phyloP scores from a whole-genome alignment of 2,113 vertebrate species.

The Lepisosteus oculatus region DNA sequence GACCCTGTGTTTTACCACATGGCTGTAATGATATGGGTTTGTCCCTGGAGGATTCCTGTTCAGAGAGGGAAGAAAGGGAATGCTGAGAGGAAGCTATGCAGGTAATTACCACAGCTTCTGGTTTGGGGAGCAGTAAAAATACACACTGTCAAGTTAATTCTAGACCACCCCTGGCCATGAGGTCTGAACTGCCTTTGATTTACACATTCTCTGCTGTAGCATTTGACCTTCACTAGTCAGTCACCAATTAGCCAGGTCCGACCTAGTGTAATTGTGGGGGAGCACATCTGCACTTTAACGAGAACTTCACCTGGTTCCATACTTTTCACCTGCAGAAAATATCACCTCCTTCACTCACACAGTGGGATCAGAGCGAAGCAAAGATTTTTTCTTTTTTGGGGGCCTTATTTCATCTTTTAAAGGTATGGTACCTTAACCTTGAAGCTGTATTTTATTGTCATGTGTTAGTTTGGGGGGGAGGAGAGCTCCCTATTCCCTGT shows the following conservation, averaged over 20 bases:
- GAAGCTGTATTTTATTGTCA: constrained; percentile 12
- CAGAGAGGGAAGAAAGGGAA: constrained; percentile 1
- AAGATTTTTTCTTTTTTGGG: background rate
- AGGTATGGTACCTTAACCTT: constrained; percentile 19
- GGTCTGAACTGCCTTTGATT: constrained; percentile 45
- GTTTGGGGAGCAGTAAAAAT: constrained; percentile 38
- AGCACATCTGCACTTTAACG: constrained; percentile 55
- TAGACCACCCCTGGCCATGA: constrained; percentile 18
- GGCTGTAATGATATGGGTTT: constrained; percentile 22
- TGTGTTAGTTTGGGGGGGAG: background rate
- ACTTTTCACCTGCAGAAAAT: background rate
- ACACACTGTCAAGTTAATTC: constrained; percentile 15
- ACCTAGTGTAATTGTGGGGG: constrained; percentile 30
- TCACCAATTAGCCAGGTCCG: constrained; percentile 40
- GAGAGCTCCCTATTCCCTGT: background rate
- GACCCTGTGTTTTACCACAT: background rate
- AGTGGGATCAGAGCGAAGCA: constrained; percentile 11
- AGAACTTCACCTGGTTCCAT: constrained; percentile 56
- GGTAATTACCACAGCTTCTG: constrained; percentile 54
- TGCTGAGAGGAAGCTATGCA: constrained; percentile 24
- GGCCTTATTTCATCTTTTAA: constrained; percentile 17
- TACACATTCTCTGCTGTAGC: constrained; percentile 43
- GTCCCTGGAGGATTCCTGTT: constrained; percentile 14
- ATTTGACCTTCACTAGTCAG: constrained; percentile 35
- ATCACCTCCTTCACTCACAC: constrained; percentile 19